Conservation (phyloP, 2,113 vertebrate genomes). For the Podilymbus podiceps region DNA sequence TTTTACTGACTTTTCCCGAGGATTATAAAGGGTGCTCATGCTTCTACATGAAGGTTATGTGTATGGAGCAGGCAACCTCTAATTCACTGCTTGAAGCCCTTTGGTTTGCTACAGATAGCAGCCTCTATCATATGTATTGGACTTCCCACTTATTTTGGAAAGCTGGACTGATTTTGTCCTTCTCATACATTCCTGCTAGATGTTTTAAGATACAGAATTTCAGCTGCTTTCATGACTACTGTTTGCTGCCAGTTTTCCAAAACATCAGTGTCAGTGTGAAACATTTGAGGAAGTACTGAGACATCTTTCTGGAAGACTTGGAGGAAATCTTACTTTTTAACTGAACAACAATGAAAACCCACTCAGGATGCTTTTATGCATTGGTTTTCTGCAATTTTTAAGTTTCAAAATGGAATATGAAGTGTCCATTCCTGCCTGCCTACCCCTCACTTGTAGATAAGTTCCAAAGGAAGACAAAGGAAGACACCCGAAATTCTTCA, state of each 20-base stretch:
- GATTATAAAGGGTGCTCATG: not conserved
- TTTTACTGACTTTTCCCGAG: slow-evolving; percentile 2
- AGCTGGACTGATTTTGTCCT: not conserved
- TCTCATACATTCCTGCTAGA: not conserved
- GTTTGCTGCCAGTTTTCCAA: not conserved
- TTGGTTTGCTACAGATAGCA: not conserved
- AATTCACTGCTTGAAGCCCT: not conserved
- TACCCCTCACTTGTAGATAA: not conserved
- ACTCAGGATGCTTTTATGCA: not conserved
- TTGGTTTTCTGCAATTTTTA: not conserved
- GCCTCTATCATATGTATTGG: not conserved
- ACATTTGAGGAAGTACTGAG: not conserved
- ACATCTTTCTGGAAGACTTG: not conserved
- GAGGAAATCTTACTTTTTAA: not conserved
- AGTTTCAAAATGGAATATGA: not conserved
- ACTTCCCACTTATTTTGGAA: not conserved
- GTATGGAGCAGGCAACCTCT: not conserved
- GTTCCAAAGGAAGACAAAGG: not conserved
- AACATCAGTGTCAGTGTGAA: not conserved
- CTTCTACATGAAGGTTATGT: not conserved
- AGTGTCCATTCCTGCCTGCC: not conserved
- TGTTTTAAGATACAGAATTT: not conserved
- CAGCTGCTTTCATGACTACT: not conserved
- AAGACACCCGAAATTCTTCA: not conserved
- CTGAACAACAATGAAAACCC: not conserved